Base-by-base conservation (phyloP, 2,797 vertebrate species). In the Ispidina lecontei region DNA sequence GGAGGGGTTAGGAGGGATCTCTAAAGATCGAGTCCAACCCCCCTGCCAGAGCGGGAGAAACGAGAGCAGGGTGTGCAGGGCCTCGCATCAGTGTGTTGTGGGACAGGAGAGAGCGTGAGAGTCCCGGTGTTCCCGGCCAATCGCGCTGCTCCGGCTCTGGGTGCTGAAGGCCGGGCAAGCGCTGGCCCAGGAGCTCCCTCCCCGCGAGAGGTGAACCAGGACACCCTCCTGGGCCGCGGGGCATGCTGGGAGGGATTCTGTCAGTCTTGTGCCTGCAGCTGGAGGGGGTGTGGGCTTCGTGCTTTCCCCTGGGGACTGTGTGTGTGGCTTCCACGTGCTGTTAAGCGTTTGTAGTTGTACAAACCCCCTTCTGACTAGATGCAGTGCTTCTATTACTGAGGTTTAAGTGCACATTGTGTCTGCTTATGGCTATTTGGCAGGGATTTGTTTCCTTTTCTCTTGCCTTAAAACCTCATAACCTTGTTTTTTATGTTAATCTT, bases 251-350 rank as follows among this genome's bases (percentile, higher is more conserved):
- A 7, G 59, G n/a, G 43, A 39, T 62, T 25, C 62, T 72, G 49
- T 6, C 46, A 25, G 22, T 10, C 16, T 28, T 6, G 0, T 13
- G 14, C 1, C 0, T 3, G 59, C 56, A 71, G 37, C 75, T 47
- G 74, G 52, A 28, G 62, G 18, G 10, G 19, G 0, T n/a, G 2
- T 16, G 37, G 59, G 23, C 43, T 88, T 5, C 22, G 0, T 9
- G 63, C 23, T 35, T 46, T 77, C n/a, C 14, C 41, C 23, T 0
- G 1, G 1, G 16, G 39, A 1, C 0, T 2, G 4, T 1, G 10
- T 17, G 70, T 16, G 55, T 28, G 3, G 4, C 18, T 44, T 12
- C 31, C 17, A 2, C 1, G 0, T 12, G 72, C 41, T 29, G 0
- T 2, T 4, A 0, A 0, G 10, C 3, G 2, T 47, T 33, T 75